Evolutionary conservation across 2,888 invertebrate genomes (phyloP), one percentile per base, ranked within the genome.

Genomic region (Eupithecia abbreviata): DNA sequence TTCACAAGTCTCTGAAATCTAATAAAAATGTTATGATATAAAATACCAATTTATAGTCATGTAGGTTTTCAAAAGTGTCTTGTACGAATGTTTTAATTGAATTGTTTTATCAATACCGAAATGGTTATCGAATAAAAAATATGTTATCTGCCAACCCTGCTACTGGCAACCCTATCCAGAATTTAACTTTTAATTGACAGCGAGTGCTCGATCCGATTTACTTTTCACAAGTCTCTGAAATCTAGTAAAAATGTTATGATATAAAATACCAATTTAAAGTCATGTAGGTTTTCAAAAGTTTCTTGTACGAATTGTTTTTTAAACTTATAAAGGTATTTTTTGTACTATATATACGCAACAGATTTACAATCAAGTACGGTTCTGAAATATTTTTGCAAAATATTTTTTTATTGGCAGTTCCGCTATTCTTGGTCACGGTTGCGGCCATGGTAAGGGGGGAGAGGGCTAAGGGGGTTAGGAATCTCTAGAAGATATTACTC

Each of bases 111-210:
- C n/a, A n/a, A n/a, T n/a, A n/a, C n/a, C n/a, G n/a, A 58, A 15
- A 58, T 9, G 7, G 18, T 58, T 58, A 58, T 18, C 3, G 6
- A 58, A n/a, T 15, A 4, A n/a, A 51, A 58, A 58, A 58, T 18
- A 18, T 58, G n/a, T 18, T 58, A 3, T 7, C 9, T 58, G 18
- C n/a, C 58, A 58, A 18, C n/a, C 58, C 18, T n/a, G 43, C n/a
- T 67, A 15, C 9, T 67, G 70, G 41, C 82, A 81, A 70, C 84
- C 84, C 82, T 84, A 75, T 69, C 78, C 47, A 70, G 76, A 75
- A 87, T 84, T 84, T 82, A 82, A 86, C 84, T 83, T 78, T 87
- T 92, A 92, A 92, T 92, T 92, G 92, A 93, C 92, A 91, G 90
- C 81, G 75, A 77, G 82, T 82, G 84, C 82, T 81, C 82, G 85